These are phyloP conservation scores for Percina caprodes DNA, from an alignment of 2,113 vertebrate species.

Conservation along the genomic window DNA sequence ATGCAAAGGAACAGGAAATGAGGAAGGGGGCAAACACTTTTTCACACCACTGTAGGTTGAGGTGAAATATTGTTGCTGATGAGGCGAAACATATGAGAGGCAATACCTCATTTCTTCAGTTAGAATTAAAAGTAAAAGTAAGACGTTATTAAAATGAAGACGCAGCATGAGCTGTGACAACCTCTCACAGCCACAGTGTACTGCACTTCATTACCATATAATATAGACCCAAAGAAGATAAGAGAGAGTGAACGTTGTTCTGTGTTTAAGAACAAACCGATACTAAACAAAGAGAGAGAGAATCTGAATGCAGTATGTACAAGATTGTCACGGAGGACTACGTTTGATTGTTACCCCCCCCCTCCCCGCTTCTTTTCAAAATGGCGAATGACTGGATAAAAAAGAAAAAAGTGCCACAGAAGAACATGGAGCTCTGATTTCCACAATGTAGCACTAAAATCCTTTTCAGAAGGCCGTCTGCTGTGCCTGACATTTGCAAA, in stretches of 20 bases:
- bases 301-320: conserved; percentile 7
- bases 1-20: no score
- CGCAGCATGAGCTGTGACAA: conserved; percentile 14
- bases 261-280: conserved; percentile 30
- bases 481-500: conserved; percentile 47
- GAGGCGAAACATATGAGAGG: conserved; percentile 18
- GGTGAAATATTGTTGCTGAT: conserved; percentile 16
- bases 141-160: conserved; percentile 27
- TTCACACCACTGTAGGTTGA: no score
- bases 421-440: conserved; percentile 27
- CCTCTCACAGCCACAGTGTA: conserved; percentile 14
- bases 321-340: conserved; percentile 1
- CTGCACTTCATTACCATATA: conserved; percentile 48
- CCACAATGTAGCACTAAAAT: background rate
- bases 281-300: conserved; percentile 1
- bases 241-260: conserved; percentile 24
- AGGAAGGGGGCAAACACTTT: no score
- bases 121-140: conserved; percentile 18
- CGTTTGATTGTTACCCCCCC: conserved; percentile 1
- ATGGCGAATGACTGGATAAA: conserved; percentile 24
- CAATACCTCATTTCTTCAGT: background rate
- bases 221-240: conserved; percentile 32
- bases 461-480: conserved; percentile 24
- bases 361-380: conserved; percentile 16
- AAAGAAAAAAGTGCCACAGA: conserved; percentile 8